phyloP scores from a whole-genome alignment of 2,797 vertebrate genomes.

The Cyclopterus lumpus region DNA sequence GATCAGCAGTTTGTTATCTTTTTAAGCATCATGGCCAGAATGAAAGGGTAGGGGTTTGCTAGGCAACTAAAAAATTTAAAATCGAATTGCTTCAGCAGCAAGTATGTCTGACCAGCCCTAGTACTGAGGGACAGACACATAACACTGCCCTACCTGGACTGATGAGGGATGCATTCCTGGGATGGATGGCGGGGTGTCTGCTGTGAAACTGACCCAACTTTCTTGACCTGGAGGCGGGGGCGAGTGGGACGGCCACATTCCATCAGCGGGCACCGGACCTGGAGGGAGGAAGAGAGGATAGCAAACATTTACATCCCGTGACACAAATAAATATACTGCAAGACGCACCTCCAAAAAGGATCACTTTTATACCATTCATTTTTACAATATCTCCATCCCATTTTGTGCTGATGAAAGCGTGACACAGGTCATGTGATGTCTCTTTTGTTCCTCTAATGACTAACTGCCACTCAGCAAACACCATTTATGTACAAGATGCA shows the following conservation, averaged over 20 bases:
- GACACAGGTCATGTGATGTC: neutral
- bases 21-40: neutral
- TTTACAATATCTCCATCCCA: neutral
- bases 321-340: neutral
- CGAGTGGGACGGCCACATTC: conserved; percentile 94
- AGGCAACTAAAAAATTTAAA: neutral
- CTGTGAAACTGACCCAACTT: conserved; percentile 99
- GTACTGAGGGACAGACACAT: neutral
- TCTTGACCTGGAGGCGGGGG: conserved; percentile 94
- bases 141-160: conserved; percentile 88
- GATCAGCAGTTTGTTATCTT: neutral
- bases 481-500: neutral
- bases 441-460: conserved; percentile 31
- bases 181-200: conserved; percentile 94
- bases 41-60: neutral
- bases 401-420: conserved; percentile 10
- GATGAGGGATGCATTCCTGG: conserved; percentile 96
- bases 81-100: neutral
- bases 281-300: conserved; percentile 23
- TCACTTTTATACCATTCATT: neutral
- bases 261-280: conserved; percentile 91
- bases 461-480: conserved; percentile 23
- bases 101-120: neutral
- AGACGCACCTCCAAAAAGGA: neutral
- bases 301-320: neutral